A percentile compares a stretch with the other conserved stretches of the same genome.
These are phyloP conservation scores for Trialeurodes vaporariorum DNA, from an alignment of 1,140 invertebrate species.

Conservation along the genomic window DNA sequence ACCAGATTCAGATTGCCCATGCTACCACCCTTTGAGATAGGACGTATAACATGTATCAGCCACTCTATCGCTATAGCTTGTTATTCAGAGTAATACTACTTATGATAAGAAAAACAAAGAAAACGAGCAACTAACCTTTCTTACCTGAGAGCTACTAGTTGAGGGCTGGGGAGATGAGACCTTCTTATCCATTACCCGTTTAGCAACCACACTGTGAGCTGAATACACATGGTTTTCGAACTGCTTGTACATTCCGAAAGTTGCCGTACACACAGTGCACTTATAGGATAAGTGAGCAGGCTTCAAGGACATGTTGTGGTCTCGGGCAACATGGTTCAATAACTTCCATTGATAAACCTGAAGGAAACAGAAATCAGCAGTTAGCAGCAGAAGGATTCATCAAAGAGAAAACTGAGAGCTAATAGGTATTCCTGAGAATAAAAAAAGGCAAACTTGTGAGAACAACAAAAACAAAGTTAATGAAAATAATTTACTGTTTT, in stretches of 20 bases:
- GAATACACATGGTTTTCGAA: conserved; percentile 91
- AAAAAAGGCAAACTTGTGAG: no score
- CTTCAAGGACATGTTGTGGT: conserved; percentile 81
- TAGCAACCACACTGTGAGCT: conserved; percentile 74
- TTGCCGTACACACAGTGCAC: conserved; percentile 87
- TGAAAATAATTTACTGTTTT: no score
- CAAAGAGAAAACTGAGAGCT: no score
- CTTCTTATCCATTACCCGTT: conserved; percentile 63
- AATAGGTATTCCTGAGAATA: no score
- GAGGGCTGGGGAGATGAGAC: conserved; percentile 7
- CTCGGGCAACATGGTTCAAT: conserved; percentile 76
- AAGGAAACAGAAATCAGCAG: no score
- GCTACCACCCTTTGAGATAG: no score
- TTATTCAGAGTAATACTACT: background rate
- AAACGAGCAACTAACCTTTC: background rate
- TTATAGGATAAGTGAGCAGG: conserved; percentile 87
- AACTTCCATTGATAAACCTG: conserved; percentile 88
- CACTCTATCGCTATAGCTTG: no score
- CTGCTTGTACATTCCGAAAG: conserved; percentile 88
- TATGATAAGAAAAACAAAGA: background rate
- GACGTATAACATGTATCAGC: no score
- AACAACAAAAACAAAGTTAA: no score
- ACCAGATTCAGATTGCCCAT: no score
- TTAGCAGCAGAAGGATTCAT: no score
- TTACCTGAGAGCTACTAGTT: conserved; percentile 7